Evolutionary conservation across 2,113 vertebrate genomes (phyloP).

Genomic region (Chionis minor): DNA sequence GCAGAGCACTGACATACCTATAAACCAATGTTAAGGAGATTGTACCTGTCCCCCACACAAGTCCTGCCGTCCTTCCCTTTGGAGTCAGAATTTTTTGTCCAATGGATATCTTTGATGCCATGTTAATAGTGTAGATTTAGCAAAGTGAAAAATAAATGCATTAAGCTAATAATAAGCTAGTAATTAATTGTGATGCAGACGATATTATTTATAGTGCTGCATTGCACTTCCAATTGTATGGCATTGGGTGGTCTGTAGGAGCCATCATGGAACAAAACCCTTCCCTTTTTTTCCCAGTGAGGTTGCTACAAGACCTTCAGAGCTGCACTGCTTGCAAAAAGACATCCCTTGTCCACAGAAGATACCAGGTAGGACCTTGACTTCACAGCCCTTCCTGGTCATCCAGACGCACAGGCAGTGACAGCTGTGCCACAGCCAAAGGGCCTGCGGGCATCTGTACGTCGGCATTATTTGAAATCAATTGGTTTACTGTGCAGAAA

Average conservation of each 20-base stretch:
- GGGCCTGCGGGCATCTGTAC: neutral
- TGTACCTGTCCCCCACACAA: neutral
- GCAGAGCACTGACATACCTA: neutral
- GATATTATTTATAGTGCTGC: neutral
- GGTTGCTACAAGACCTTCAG: neutral
- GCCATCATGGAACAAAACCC: neutral
- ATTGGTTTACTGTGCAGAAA: neutral
- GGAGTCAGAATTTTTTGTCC: neutral
- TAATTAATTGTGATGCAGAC: neutral
- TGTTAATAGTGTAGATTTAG: neutral
- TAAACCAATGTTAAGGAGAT: neutral
- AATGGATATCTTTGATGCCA: neutral
- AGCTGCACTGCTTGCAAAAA: neutral
- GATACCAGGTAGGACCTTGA: neutral
- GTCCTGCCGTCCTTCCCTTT: neutral
- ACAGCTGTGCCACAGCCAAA: neutral
- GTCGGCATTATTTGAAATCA: accelerated
- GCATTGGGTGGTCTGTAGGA: neutral
- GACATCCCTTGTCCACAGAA: neutral
- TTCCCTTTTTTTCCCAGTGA: neutral
- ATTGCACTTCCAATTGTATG: neutral
- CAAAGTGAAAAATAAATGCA: neutral
- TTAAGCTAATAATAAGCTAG: neutral
- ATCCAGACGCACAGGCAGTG: neutral
- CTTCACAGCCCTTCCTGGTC: neutral